phyloP scores from a whole-genome alignment of 2,888 invertebrate species.

The Prosapia bicincta region DNA sequence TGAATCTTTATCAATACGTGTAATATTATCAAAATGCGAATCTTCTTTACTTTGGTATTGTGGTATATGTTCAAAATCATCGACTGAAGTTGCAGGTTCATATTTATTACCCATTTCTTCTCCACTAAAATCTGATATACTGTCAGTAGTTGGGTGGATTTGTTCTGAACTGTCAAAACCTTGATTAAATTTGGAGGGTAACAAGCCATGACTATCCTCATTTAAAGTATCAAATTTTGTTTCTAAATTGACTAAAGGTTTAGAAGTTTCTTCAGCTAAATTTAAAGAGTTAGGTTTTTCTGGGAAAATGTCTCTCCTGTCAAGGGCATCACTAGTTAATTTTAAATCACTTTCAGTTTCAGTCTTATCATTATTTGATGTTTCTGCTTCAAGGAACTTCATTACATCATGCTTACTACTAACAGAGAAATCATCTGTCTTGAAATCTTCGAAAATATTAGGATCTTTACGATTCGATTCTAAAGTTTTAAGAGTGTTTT shows the following conservation, averaged over 20 bases:
- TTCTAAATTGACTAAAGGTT: background rate
- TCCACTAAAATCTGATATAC: background rate
- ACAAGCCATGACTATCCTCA: background rate
- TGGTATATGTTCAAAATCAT: background rate
- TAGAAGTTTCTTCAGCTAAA: background rate
- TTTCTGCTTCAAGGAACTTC: constrained; percentile 17
- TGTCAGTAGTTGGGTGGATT: background rate
- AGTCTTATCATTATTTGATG: background rate
- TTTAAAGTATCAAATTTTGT: background rate
- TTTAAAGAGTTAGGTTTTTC: background rate
- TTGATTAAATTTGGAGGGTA: background rate
- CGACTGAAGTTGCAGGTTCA: background rate
- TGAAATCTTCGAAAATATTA: background rate
- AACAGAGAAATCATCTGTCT: background rate
- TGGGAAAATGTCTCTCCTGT: background rate
- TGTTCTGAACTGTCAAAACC: background rate
- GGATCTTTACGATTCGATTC: background rate
- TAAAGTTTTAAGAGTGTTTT: background rate
- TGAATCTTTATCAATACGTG: background rate
- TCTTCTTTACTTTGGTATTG: background rate
- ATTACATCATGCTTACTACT: background rate
- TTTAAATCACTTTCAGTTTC: background rate
- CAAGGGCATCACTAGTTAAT: background rate
- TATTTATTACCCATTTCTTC: background rate
- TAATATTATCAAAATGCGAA: background rate